Percentiles rank a stretch among this genome's conserved stretches.
Evolutionary conservation across 2,797 vertebrate genomes (phyloP).

Genomic region (Enteromius treurensis): DNA sequence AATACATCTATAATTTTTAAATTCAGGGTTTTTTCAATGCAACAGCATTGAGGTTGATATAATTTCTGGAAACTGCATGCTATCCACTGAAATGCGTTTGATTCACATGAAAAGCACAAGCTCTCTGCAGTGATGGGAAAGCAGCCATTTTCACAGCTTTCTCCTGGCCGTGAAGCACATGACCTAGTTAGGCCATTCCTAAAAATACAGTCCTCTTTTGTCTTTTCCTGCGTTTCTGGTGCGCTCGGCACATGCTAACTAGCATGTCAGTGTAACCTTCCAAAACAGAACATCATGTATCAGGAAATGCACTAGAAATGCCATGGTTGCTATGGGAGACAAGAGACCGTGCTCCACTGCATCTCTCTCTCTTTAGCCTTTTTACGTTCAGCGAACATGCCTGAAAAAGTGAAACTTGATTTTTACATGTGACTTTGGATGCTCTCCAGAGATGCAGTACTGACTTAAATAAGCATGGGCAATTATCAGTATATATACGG

Average conservation of each 20-base stretch:
- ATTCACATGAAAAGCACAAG: neutral
- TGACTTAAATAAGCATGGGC: neutral
- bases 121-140: constrained; percentile 33
- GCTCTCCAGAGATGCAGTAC: neutral
- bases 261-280: constrained; percentile 46
- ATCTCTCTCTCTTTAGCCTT: constrained; percentile 31
- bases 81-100: neutral
- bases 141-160: constrained; percentile 39
- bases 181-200: constrained; percentile 50
- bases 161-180: constrained; percentile 38
- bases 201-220: constrained; percentile 51
- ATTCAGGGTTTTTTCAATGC: neutral
- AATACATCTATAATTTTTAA: neutral
- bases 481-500: neutral
- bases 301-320: constrained; percentile 56
- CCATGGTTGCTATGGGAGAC: constrained; percentile 69
- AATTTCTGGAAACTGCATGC: neutral
- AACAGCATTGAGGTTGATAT: neutral
- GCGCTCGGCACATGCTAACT: constrained; percentile 37
- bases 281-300: constrained; percentile 58
- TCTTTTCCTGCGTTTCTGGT: constrained; percentile 27
- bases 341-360: constrained; percentile 45
- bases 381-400: constrained; percentile 30
- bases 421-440: neutral
- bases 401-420: neutral